Base-by-base conservation (phyloP, 2,113 vertebrate species). In the Bombycilla garrulus region DNA sequence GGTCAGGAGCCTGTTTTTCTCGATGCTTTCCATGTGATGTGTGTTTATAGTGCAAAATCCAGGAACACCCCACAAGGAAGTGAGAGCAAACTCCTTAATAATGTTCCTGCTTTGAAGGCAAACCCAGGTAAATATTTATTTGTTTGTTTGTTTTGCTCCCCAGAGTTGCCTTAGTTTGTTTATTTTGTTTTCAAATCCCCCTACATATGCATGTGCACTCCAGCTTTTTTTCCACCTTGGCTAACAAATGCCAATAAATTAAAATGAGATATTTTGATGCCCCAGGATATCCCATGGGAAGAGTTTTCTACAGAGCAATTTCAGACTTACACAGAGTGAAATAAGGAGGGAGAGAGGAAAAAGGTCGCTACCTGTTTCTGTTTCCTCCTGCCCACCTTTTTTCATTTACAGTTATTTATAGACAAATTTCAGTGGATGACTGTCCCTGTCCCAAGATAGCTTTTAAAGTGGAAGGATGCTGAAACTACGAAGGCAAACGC, bases 11-110 rank as follows among this genome's bases (percentile, higher is more conserved):
- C 35, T 65, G 15, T 57, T 95, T 91, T 36, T 65, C 48, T 89
- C 1, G 0, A 40, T 77, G 48, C 26, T 90, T 83, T 90, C 71
- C 35, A 35, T 38, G 56, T 73, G 36, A 61, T 38, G 3, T 69
- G 33, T 72, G 91, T 79, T 76, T 81, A 53, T 35, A 85, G 45
- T 36, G 60, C 36, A 92, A 95, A 94, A 81, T 71, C 80, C 67
- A 84, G 65, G 56, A 86, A 71, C 28, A 88, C 7, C 40, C n/a
- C 64, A 33, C 25, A 51, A n/a, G 56, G 28, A 90, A 82, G 53
- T 42, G 12, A 7, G 8, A 93, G 48, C 23, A 67, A 88, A 78
- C 44, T 83, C 15, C 15, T 74, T 84, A 56, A 53, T 57, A 81
- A n/a, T 38, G 29, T 22, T 80, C 36, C 40, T 33, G 7, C 66